Evolutionary conservation across 2,113 vertebrate species (phyloP), one percentile per base, ranked within the genome.

Genomic region (Donacobius atricapilla): DNA sequence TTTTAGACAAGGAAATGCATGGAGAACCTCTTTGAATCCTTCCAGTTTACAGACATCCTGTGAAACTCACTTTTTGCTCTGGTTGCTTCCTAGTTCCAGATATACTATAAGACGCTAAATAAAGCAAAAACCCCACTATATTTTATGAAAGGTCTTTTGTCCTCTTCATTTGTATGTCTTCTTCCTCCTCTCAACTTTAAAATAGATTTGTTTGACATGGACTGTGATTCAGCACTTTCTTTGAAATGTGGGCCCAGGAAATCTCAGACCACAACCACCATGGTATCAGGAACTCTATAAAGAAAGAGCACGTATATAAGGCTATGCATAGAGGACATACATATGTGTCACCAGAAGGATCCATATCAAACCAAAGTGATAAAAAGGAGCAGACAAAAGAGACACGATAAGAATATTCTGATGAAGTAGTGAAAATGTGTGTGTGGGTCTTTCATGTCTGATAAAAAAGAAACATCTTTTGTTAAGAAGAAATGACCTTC

Each of bases 401-500:
- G 2, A 27, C 8, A 60, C 14, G 53, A 4, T 8, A 85, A 50
- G 39, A 71, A 47, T 37, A 73, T 47, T 42, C 39, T 65, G 37
- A 66, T 42, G 30, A 85, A 83, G 11, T 21, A 75, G 33, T 63
- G 25, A 30, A 65, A 89, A 48, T 7, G 4, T 6, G 5, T 9
- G 6, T 2, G 1, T 2, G 4, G 3, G 5, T 20, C 23, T 47
- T 68, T 35, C 4, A 7, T 7, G 9, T 33, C 42, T 79, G 17
- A 22, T 40, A 70, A 54, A 81, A 53, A 87, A 14, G n/a, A 81
- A 81, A 23, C 6, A 66, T 8, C 5, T 86, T 42, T 63, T 35
- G 45, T 51, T 89, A 75, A 66, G 37, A 51, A 61, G 15, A 31
- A 63, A 45, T 47, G 37, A 83, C 39, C 56, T 83, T 84, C 44